Percentiles rank a stretch among this genome's conserved stretches.
These are phyloP conservation scores for Nasonia longicornis DNA, from an alignment of 1,140 invertebrate genomes.

Conservation along the genomic window DNA sequence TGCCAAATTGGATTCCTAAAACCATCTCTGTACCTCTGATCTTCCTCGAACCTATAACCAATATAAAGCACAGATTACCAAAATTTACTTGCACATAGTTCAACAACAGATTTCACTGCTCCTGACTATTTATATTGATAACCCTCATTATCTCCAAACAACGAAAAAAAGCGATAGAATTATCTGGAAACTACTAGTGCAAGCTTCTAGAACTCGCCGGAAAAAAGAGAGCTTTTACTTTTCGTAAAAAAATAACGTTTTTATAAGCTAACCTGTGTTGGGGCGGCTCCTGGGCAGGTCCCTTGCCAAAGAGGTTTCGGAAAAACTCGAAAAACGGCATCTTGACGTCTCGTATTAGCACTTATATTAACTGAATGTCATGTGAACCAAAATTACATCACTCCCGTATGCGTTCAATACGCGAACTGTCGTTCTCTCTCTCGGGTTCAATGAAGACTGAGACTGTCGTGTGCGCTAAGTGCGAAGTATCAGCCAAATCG, in stretches of 20 bases:
- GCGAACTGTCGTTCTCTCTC: not conserved
- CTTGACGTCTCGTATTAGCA: not conserved
- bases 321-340: constrained; percentile 58
- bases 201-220: not conserved
- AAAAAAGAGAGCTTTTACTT: no score
- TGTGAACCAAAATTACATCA: constrained; percentile 47
- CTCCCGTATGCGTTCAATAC: not conserved
- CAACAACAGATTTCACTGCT: not conserved
- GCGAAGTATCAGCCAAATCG: not conserved
- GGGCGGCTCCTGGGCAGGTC: constrained; percentile 35
- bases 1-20: constrained; percentile 64
- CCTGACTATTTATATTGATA: no score
- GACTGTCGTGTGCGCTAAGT: not conserved
- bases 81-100: not conserved
- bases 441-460: not conserved
- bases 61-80: not conserved
- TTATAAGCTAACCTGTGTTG: constrained; percentile 39
- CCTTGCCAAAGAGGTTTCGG: constrained; percentile 53
- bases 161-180: constrained; percentile 9
- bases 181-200: not conserved
- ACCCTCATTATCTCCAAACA: no score
- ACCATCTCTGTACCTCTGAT: constrained; percentile 44
- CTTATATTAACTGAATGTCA: constrained; percentile 4
- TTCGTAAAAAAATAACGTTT: not conserved
- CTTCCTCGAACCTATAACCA: constrained; percentile 51